Base-by-base conservation (phyloP, 2,113 vertebrate species). In the Gymnorhina tibicen region DNA sequence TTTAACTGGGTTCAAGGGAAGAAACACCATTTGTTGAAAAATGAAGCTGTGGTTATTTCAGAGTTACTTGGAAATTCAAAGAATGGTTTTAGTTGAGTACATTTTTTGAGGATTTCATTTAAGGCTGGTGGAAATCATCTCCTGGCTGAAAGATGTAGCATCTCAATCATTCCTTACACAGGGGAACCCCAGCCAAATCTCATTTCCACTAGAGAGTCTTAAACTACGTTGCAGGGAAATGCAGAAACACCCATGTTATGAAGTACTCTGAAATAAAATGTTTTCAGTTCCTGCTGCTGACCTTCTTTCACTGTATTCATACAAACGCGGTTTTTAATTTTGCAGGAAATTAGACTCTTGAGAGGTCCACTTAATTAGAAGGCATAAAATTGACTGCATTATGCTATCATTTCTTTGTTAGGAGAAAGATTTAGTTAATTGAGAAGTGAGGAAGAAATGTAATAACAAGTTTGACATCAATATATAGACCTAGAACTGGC, bases 301-400 rank as follows among this genome's bases (percentile, higher is more conserved):
- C 62, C 22, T 87, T 87, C 64, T 87, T 85, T 76, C 74, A 64
- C 12, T 39, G 32, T 76, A 69, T 87, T 93, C 53, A 52, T n/a
- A 85, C 3, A 3, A 85, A 75, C 30, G n/a, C 0, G 7, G 47
- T 68, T 83, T 88, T 90, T 53, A 87, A 59, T 70, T 93, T 73
- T 76, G 58, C 44, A 88, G 49, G n/a, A 96, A 91, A 93, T 91
- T 56, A 91, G 49, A 80, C 62, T 27, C 72, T 86, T 81, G 79
- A 95, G 88, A 94, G 22, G 14, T 60, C 49, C 59, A 87, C 73
- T 94, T 95, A 95, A 96, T 93, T 95, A 91, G 89, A 67, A 94
- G 19, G 7, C 32, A 87, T 70, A 84, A 87, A 94, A 81, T 27
- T 77, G 35, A 74, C 53, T 78, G 69, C 67, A 84, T 81, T 89